Base-by-base conservation (phyloP, 1,140 invertebrate species). In the Drosophila quadrilineata region DNA sequence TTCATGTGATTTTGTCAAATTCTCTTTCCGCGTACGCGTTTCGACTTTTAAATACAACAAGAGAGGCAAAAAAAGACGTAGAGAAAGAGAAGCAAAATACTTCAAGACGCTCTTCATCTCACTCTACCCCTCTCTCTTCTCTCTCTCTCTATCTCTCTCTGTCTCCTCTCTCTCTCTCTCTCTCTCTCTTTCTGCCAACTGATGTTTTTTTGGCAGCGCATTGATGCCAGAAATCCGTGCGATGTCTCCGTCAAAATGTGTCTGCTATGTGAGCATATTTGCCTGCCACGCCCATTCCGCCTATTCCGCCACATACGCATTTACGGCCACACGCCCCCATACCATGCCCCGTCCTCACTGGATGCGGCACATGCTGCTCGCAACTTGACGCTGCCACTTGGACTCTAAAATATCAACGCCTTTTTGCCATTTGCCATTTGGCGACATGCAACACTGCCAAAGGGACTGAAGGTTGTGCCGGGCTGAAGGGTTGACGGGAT, bases 1-100 rank as follows among this genome's bases (percentile, higher is more conserved):
- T 79, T 46, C 71, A 65, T 71, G 58, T 57, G 76, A 75, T 80
- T 80, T 75, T 75, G 76, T 82, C 76, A 80, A n/a, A 80, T 71
- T 80, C 75, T 50, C 41, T 66, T 4, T 3, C 38, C 52, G 24
- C 74, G 73, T 71, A 80, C 67, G 66, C 66, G 71, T 49, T 67
- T 57, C 53, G 71, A 80, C 71, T 71, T 52, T 82, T 57, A 75
- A 82, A 75, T 72, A n/a, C n/a, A n/a, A n/a, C n/a, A n/a, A n/a
- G n/a, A n/a, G n/a, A n/a, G n/a, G n/a, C n/a, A n/a, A 75, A 80
- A 71, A 71, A 46, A 26, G 19, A 45, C 41, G n/a, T n/a, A n/a
- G n/a, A n/a, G n/a, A n/a, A n/a, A n/a, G n/a, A n/a, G n/a, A n/a
- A n/a, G n/a, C n/a, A n/a, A n/a, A n/a, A n/a, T n/a, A n/a, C n/a